Evolutionary conservation across 2,797 vertebrate genomes (phyloP).

Genomic region (Champsocephalus esox): DNA sequence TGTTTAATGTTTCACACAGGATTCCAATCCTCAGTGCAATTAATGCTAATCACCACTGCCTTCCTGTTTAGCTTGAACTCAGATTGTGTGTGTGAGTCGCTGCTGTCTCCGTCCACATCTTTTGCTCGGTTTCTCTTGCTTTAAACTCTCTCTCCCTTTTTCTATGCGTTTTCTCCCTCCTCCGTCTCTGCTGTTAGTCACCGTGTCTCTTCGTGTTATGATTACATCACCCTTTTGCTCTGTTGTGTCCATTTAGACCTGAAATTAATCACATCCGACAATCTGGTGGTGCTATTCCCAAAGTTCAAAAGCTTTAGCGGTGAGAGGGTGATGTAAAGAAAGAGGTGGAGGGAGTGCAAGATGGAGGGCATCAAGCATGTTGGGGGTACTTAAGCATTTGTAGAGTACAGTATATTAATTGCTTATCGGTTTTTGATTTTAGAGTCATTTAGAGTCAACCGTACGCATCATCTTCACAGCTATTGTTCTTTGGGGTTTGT

Average conservation of each 20-base stretch:
- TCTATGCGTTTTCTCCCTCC: slow-evolving; percentile 38
- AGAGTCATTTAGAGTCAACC: slow-evolving; percentile 80
- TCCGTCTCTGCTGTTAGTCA: slow-evolving; percentile 76
- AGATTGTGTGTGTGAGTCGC: slow-evolving; percentile 81
- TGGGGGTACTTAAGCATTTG: slow-evolving; percentile 74
- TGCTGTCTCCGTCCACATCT: slow-evolving; percentile 47
- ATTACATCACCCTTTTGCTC: slow-evolving; percentile 84
- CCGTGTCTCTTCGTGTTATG: slow-evolving; percentile 86
- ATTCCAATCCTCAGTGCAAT: slow-evolving; percentile 89
- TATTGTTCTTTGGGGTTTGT: slow-evolving; percentile 85
- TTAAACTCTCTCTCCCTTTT: slow-evolving; percentile 13
- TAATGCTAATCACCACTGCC: slow-evolving; percentile 91
- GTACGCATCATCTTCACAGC: slow-evolving; percentile 80
- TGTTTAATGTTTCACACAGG: slow-evolving; percentile 95
- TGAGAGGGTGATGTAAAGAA: slow-evolving; percentile 39
- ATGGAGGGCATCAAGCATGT: slow-evolving; percentile 55
- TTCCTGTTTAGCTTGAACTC: slow-evolving; percentile 92
- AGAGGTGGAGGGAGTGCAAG: slow-evolving; percentile 41
- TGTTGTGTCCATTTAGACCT: slow-evolving; percentile 85
- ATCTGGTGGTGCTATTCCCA: slow-evolving; percentile 75
- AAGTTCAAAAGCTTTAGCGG: slow-evolving; percentile 72
- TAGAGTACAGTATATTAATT: slow-evolving; percentile 79
- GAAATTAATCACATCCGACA: slow-evolving; percentile 82
- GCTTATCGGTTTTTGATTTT: slow-evolving; percentile 86
- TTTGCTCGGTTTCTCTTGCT: slow-evolving; percentile 1